Conservation (phyloP, 2,888 invertebrate genomes). For the Agrotis exclamationis region DNA sequence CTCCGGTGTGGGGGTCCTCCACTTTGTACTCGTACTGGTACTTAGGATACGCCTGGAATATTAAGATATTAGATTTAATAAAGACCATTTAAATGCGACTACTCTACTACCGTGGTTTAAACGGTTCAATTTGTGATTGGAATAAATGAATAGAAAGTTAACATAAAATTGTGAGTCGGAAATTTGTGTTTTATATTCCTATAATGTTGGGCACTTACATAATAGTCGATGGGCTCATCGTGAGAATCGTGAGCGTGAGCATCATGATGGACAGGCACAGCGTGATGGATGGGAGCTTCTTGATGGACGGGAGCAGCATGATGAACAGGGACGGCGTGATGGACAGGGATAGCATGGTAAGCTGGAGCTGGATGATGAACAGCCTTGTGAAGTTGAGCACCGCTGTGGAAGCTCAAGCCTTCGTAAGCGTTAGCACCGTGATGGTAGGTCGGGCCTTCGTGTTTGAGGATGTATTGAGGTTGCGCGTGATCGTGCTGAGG, state of each 20-base stretch:
- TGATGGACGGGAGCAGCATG: constrained; percentile 28
- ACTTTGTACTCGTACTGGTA: constrained; percentile 92
- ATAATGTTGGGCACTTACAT: constrained; percentile 81
- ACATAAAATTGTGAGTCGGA: constrained; percentile 71
- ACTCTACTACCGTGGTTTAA: constrained; percentile 68
- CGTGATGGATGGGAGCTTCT: constrained; percentile 24
- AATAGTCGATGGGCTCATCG: constrained; percentile 87
- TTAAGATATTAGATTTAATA: constrained; percentile 66
- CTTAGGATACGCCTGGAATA: constrained; percentile 89
- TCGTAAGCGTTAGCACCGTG: constrained; percentile 49
- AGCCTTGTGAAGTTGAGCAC: constrained; percentile 45
- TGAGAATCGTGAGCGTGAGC: constrained; percentile 65
- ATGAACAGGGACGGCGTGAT: constrained; percentile 21
- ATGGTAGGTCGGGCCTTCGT: constrained; percentile 56
- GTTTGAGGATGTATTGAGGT: constrained; percentile 56
- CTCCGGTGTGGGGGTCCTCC: constrained; percentile 92
- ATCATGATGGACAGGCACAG: constrained; percentile 34
- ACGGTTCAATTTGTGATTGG: constrained; percentile 72
- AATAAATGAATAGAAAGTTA: constrained; percentile 85
- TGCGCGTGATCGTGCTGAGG: constrained; percentile 32
- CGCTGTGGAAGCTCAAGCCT: constrained; percentile 41
- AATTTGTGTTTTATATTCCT: constrained; percentile 69
- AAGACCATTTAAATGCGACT: constrained; percentile 71
- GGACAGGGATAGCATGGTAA: constrained; percentile 22
- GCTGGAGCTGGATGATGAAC: constrained; percentile 29